Evolutionary conservation across 2,888 invertebrate species (phyloP).

Genomic region (Dynastes tityus): DNA sequence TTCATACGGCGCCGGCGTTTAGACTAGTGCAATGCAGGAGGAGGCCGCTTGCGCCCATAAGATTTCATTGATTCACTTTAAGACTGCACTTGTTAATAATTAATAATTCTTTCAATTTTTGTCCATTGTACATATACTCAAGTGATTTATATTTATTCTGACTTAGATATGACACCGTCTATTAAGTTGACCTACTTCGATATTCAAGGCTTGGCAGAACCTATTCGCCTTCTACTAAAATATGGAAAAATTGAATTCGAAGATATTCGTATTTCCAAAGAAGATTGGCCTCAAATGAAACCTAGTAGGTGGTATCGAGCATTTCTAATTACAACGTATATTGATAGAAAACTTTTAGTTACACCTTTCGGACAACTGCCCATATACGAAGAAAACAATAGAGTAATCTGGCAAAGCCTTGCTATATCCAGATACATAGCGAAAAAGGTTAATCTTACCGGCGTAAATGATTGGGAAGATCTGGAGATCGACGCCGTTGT

Average conservation of each 20-base stretch:
- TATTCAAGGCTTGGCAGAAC: slow-evolving; percentile 77
- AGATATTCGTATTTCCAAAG: slow-evolving; percentile 73
- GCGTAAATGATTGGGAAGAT: slow-evolving; percentile 75
- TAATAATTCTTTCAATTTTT: too few relatives aligned
- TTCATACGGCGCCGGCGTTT: too few relatives aligned
- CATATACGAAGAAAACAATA: slow-evolving; percentile 77
- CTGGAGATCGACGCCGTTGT: slow-evolving; percentile 77
- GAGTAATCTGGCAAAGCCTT: slow-evolving; percentile 74
- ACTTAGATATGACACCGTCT: too few relatives aligned
- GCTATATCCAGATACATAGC: slow-evolving; percentile 78
- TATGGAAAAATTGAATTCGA: slow-evolving; percentile 77
- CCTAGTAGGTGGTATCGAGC: slow-evolving; percentile 59
- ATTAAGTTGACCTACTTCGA: slow-evolving; percentile 74
- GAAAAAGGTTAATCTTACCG: slow-evolving; percentile 74
- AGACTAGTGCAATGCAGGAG: too few relatives aligned
- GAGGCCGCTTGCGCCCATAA: too few relatives aligned
- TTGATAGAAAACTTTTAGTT: slow-evolving; percentile 64
- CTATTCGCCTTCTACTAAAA: slow-evolving; percentile 76
- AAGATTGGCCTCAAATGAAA: slow-evolving; percentile 63
- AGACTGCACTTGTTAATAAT: too few relatives aligned
- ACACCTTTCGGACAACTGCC: slow-evolving; percentile 79
- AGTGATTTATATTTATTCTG: too few relatives aligned
- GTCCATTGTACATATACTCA: too few relatives aligned
- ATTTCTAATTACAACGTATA: neutral
- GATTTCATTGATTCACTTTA: too few relatives aligned